These are phyloP conservation scores for Cinclus mexicanus DNA, from an alignment of 2,113 vertebrate species.

Conservation along the genomic window DNA sequence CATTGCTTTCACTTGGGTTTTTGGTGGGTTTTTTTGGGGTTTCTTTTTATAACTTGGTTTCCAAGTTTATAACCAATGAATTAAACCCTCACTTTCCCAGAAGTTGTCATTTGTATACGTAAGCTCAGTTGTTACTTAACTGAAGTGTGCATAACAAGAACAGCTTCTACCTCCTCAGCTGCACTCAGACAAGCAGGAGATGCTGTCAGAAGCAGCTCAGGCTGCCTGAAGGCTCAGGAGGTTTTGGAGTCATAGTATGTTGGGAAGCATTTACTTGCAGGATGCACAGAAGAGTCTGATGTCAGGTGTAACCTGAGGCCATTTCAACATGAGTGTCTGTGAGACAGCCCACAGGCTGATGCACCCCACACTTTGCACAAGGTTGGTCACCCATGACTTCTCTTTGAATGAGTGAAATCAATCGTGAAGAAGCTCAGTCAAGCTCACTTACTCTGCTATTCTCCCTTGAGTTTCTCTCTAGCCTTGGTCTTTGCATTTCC, in stretches of 20 bases:
- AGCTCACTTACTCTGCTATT: neutral
- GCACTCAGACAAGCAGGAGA: neutral
- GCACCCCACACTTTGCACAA: neutral
- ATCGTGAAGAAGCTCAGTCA: neutral
- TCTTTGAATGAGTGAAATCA: neutral
- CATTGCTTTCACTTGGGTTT: neutral
- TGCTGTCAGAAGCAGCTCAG: neutral
- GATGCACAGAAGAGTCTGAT: neutral
- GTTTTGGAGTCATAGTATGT: rapidly evolving
- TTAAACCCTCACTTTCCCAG: neutral
- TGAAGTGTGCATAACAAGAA: neutral
- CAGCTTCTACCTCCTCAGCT: neutral
- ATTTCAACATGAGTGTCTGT: neutral
- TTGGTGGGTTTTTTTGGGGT: rapidly evolving
- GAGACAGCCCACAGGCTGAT: neutral
- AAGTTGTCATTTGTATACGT: rapidly evolving
- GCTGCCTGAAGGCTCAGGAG: neutral
- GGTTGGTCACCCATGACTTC: neutral
- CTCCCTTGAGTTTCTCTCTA: neutral
- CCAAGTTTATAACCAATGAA: neutral
- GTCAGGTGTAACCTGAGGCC: neutral
- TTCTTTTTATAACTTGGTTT: neutral
- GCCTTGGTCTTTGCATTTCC: neutral
- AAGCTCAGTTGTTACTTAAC: neutral
- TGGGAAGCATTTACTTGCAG: neutral